Evolutionary conservation across 2,797 vertebrate genomes (phyloP).

Genomic region (Nasua narica): DNA sequence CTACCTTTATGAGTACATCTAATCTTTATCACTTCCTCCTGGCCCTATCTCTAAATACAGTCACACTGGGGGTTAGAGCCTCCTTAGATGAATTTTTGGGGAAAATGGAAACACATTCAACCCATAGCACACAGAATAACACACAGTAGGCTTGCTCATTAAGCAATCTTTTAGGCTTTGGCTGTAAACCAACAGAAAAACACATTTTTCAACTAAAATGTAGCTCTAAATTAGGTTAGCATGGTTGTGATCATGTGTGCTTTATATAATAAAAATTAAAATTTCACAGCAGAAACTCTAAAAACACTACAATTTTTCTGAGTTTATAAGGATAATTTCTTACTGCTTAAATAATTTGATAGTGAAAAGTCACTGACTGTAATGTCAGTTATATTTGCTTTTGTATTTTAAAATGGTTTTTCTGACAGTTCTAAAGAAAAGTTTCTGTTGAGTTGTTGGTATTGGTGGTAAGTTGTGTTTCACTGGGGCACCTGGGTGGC

Average conservation of each 20-base stretch:
- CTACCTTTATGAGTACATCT: background rate
- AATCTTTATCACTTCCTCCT: background rate
- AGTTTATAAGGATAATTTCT: conserved; percentile 51
- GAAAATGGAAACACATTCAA: background rate
- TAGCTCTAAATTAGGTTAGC: background rate
- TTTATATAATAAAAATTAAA: conserved; percentile 47
- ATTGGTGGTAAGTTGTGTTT: background rate
- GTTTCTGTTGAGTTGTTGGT: background rate
- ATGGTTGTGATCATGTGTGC: background rate
- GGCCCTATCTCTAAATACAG: background rate
- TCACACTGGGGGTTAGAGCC: background rate
- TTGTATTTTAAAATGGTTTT: background rate
- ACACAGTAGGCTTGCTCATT: background rate
- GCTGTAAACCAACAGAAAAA: background rate
- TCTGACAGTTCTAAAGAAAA: background rate
- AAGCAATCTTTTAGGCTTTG: background rate
- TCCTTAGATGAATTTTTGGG: background rate
- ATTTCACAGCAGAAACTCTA: background rate
- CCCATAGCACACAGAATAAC: background rate
- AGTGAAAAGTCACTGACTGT: background rate
- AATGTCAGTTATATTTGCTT: background rate
- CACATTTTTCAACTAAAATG: background rate
- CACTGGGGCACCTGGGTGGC: background rate
- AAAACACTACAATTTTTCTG: background rate
- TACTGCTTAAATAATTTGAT: conserved; percentile 26